Evolutionary conservation across 2,113 vertebrate genomes (phyloP).

Genomic region (Aspidoscelis tigris): DNA sequence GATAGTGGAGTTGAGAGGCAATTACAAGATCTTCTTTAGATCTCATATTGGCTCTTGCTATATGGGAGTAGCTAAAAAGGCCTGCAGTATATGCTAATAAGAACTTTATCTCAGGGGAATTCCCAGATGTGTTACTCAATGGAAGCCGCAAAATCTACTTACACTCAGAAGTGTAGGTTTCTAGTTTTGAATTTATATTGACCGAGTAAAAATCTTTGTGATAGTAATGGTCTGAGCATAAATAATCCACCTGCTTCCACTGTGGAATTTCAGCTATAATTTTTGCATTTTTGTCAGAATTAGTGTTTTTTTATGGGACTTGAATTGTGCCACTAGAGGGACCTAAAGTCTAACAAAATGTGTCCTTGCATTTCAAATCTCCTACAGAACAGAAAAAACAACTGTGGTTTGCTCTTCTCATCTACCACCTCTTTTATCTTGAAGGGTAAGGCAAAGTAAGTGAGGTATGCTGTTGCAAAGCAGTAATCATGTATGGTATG

Average conservation of each 20-base stretch:
- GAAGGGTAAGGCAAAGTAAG: neutral
- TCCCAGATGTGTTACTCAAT: neutral
- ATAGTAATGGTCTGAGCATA: neutral
- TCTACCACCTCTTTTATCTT: neutral
- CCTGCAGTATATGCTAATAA: too few species aligned
- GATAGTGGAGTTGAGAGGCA: too few species aligned
- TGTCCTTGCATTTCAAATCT: neutral
- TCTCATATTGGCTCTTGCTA: too few species aligned
- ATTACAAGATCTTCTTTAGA: too few species aligned
- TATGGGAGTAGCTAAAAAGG: too few species aligned
- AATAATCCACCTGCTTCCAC: neutral
- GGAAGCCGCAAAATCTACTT: neutral
- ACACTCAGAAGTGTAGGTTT: accelerated
- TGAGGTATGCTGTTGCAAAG: neutral
- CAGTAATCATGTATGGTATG: neutral
- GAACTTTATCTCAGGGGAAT: neutral
- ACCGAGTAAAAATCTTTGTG: neutral
- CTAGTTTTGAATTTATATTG: neutral
- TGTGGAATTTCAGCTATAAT: neutral
- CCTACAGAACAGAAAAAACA: accelerated
- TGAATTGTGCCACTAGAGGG: conserved; percentile 63
- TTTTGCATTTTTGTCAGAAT: neutral
- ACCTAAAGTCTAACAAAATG: conserved; percentile 46
- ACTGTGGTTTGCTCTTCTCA: neutral
- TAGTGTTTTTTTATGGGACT: neutral